Evolutionary conservation across 2,797 vertebrate genomes (phyloP), one percentile per base, ranked within the genome.

Genomic region (Pseudochromis fuscus): DNA sequence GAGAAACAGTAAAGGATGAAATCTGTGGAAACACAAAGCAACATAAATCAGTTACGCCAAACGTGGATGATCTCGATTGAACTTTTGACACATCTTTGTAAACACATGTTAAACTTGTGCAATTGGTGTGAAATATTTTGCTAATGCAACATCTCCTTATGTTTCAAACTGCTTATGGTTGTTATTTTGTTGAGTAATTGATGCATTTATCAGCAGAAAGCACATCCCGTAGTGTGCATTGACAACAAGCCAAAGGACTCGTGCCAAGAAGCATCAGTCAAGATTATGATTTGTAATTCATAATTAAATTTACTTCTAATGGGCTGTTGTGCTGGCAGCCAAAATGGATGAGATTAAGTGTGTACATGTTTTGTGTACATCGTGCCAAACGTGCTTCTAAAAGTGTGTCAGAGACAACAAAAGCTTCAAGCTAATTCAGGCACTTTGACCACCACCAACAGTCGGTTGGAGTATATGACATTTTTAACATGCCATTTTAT

Each of bases 301-400:
- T 84, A 76, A 87, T 86, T 44, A 84, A 72, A 89, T 89, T 68
- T 33, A 82, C 72, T 69, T 75, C 57, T 88, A 87, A 88, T 89
- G 61, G 57, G 68, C 42, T 60, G 23, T 59, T 82, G 46, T 40
- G 30, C 45, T 63, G 73, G 67, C 67, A 77, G 77, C 79, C 46
- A 68, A 86, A 77, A 59, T 49, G 60, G 37, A 75, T 66, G 33
- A 52, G 44, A 66, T 53, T 72, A 50, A 67, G 53, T 75, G 56
- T 70, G 60, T 38, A 30, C 70, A 77, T 60, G 76, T 67, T 45
- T 21, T 55, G 31, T 45, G 58, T 16, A 40, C 50, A 37, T 38
- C 11, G 37, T 16, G 82, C 57, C 64, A 72, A 84, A 82, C 51
- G 28, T 50, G 21, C 55, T 30, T 77, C 37, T 69, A 18, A 75